phyloP scores from a whole-genome alignment of 2,113 vertebrate species.

The Ciconia maguari region DNA sequence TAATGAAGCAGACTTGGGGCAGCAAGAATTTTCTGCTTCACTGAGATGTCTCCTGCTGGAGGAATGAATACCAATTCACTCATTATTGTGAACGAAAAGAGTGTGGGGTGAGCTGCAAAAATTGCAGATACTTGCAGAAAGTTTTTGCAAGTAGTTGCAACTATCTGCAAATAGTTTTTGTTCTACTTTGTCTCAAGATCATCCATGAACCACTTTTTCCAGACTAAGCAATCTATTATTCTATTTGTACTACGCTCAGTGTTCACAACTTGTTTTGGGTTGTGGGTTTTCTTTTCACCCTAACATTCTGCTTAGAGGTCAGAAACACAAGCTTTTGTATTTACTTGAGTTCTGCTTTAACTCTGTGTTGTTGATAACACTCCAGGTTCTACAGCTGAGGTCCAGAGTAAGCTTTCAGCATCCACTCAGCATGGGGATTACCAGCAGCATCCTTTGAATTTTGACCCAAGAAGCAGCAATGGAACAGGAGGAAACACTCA shows the following conservation, averaged over 20 bases:
- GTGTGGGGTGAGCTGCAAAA: neutral
- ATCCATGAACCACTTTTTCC: neutral
- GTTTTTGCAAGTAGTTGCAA: neutral
- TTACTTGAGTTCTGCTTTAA: neutral
- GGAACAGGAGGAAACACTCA: neutral
- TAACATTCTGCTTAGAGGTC: neutral
- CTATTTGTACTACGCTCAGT: neutral
- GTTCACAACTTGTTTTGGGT: neutral
- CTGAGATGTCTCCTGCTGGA: neutral
- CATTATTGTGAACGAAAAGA: neutral
- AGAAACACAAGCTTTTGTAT: neutral
- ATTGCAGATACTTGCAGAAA: neutral
- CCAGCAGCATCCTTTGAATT: slow-evolving; percentile 23
- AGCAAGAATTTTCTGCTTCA: neutral
- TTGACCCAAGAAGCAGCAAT: neutral
- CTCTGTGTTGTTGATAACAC: neutral
- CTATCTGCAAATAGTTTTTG: neutral
- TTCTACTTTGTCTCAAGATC: neutral
- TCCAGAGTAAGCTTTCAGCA: slow-evolving; percentile 1
- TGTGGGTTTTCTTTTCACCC: neutral
- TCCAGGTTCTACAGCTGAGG: slow-evolving; percentile 24
- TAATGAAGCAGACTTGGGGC: neutral
- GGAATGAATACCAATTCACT: neutral
- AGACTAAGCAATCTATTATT: neutral
- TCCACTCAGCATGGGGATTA: neutral